Base-by-base conservation (phyloP, 2,888 invertebrate genomes). In the Ornithoptera priamus region DNA sequence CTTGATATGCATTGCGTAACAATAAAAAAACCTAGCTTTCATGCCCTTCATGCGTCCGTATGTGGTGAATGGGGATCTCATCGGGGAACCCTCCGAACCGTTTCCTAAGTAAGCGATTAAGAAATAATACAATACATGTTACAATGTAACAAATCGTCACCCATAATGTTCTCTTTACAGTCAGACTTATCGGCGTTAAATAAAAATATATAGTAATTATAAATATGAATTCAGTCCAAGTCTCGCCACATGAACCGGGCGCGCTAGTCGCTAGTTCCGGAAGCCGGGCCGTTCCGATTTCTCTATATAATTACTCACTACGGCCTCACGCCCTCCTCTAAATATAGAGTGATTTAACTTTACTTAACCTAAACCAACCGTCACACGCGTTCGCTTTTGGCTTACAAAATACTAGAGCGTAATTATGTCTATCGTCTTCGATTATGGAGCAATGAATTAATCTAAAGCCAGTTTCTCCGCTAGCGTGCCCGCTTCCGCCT, bases 1-100 rank as follows among this genome's bases (percentile, higher is more conserved):
- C 90, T 88, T 91, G 92, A 92, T 92, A 92, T 92, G 92, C 92
- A 92, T 92, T 87, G 92, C 92, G 92, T 91, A 92, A 92, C 92
- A 92, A 92, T 91, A 92, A 91, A 91, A 91, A 91, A 91, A 90
- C 88, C 83, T 90, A 90, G 91, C 91, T 90, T 87, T 86, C 82
- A 88, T 87, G 90, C 88, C 87, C 82, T 83, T 78, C 83, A 84
- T 83, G 87, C 85, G 81, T 85, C 86, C 85, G 84, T 85, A 78
- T 82, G 85, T 79, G 80, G 80, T 78, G 81, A 77, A 76, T 76
- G 74, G 79, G 79, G 77, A 46, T 46, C 46, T 75, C 79, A 73
- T 76, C 72, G 78, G 78, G 46, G 80, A 78, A 75, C 84, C 73
- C 79, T 75, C 82, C 81, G 82, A 81, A 82, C 83, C 76, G 80